Evolutionary conservation across 2,888 invertebrate species (phyloP), one percentile per base, ranked within the genome.

Genomic region (Parapristionchus giblindavisi): DNA sequence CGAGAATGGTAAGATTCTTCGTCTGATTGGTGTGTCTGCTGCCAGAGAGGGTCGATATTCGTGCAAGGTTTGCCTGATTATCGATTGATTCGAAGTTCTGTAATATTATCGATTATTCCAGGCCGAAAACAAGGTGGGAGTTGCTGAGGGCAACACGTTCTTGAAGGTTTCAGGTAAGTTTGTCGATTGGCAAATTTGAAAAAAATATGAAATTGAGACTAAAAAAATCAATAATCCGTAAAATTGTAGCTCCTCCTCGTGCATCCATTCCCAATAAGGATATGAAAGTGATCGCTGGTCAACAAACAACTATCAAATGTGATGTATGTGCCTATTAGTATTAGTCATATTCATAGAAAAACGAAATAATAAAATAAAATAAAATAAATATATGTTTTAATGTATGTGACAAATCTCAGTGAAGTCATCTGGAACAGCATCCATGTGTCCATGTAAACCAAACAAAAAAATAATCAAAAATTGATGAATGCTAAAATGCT

Each of bases 101-200:
- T 14, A 61, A 8, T 61, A 6, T 21, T 11, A 61, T 17, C 21
- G 61, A n/a, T 38, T 21, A 52, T 34, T 71, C 81, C 75, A 87
- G 52, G 90, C 89, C 0, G 82, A 83, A 24, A 90, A 90, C 80
- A 76, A 86, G 17, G 89, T 89, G 0, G 90, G 90, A 6, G 82
- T 84, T 21, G 82, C 84, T 5, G 87, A 88, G 71, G 80, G 84
- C 24, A 86, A 87, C 78, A 83, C 81, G 5, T 87, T 86, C 78
- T 52, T 87, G n/a, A 79, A 83, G 58, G 81, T 87, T 27, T 81
- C 80, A 17, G 84, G 86, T 86, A 51, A 66, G 78, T 40, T 40
- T n/a, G n/a, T n/a, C n/a, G n/a, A n/a, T n/a, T 56, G 6, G 27
- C 27, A 4, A 6, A 14, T 52, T 52, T 4, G 14, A 56, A 27